A percentile compares a stretch with the other conserved stretches of the same genome.
These are phyloP conservation scores for Podocnemis expansa DNA, from an alignment of 2,113 vertebrate genomes.

Conservation along the genomic window DNA sequence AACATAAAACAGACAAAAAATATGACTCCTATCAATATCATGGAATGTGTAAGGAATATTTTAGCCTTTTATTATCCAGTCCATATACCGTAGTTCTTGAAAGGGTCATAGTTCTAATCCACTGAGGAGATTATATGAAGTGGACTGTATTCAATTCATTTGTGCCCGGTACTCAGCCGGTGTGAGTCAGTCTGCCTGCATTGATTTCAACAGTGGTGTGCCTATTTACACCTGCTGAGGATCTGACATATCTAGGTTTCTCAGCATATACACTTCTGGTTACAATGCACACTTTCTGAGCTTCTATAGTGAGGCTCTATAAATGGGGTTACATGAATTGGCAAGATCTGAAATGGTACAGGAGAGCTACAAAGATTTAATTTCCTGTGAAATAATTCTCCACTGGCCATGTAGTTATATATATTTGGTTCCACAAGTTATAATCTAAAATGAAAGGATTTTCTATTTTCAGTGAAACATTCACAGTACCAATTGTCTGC, in stretches of 20 bases:
- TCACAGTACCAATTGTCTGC: neutral
- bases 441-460: conserved; percentile 9
- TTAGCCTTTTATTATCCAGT: neutral
- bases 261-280: conserved; percentile 66
- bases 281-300: conserved; percentile 63
- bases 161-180: conserved; percentile 42
- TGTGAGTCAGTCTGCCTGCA: conserved; percentile 31
- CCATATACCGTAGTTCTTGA: neutral
- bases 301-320: conserved; percentile 41
- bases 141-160: conserved; percentile 24
- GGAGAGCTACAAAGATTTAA: conserved; percentile 65
- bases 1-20: neutral
- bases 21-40: neutral
- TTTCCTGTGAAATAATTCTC: conserved; percentile 65
- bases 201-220: conserved; percentile 34
- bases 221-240: conserved; percentile 45
- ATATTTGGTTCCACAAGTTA: neutral
- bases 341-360: conserved; percentile 57
- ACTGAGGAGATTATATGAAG: neutral
- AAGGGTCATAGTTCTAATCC: neutral
- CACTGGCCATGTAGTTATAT: neutral
- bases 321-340: conserved; percentile 61
- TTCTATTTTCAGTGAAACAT: neutral
- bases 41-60: neutral
- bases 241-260: conserved; percentile 64